These are phyloP conservation scores for Carlito syrichta DNA, from an alignment of 2,113 vertebrate species.

Conservation along the genomic window DNA sequence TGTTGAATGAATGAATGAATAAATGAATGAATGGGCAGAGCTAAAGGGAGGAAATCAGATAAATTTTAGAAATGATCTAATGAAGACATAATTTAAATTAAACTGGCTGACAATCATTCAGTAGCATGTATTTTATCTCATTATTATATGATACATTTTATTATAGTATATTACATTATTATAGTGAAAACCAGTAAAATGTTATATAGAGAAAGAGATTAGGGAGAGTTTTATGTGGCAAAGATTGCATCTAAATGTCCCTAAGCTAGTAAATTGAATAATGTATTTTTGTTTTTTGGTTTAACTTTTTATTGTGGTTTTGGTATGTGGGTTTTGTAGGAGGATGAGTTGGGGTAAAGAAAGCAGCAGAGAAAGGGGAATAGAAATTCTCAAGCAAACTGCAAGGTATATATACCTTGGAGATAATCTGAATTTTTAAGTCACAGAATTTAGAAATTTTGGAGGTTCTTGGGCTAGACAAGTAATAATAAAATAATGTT, in stretches of 20 bases:
- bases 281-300: background rate
- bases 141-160: background rate
- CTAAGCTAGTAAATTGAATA: background rate
- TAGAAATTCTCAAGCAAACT: background rate
- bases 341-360: background rate
- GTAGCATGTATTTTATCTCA: background rate
- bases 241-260: background rate
- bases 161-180: background rate
- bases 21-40: background rate
- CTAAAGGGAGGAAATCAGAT: background rate
- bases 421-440: background rate
- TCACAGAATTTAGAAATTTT: background rate
- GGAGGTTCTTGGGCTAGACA: background rate
- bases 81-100: constrained; percentile 3
- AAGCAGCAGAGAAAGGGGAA: background rate
- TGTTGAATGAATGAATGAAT: constrained; percentile 3
- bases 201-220: background rate
- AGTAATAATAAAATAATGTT: background rate
- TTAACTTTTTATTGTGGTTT: background rate
- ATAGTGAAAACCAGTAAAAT: background rate
- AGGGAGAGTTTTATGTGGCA: background rate
- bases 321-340: background rate
- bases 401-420: background rate
- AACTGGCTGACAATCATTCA: background rate
- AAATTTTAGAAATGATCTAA: background rate